Base-by-base conservation (phyloP, 2,797 vertebrate genomes). In the Poeciliopsis turneri region DNA sequence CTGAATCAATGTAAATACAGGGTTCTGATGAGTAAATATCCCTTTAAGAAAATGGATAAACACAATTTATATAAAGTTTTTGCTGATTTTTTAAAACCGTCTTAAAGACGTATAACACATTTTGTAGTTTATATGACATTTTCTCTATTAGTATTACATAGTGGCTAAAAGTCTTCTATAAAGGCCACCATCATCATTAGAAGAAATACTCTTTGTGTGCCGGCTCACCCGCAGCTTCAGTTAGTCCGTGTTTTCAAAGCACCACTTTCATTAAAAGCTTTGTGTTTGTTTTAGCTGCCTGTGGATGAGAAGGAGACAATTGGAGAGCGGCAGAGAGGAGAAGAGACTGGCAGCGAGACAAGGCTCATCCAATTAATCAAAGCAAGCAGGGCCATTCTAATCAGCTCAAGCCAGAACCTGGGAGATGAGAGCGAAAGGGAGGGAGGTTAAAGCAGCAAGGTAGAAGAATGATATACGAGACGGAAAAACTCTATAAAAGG, bases 341-440 rank as follows among this genome's bases (percentile, higher is more conserved):
- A 76, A 75, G 74, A 73, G 76, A 71, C 69, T 84, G 89, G 78
- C 92, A 83, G 12, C 0, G 75, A 81, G 79, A 89, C 82, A 81
- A 90, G 79, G 87, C 75, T 89, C 90, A 87, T 92, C 87, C 87
- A 92, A 91, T 93, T 92, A 91, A 94, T 92, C 90, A 93, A 88
- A 85, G 84, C 82, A 77, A 89, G 87, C 89, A 79, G 72, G 59
- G 77, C 86, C 84, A 87, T 85, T 93, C 89, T 89, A 92, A 94
- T 94, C 92, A 93, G 83, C 84, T 84, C 79, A 88, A 88, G 84
- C 78, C 80, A 82, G 81, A 64, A 78, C 73, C 74, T 76, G 15
- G 75, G 84, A 83, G 78, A 72, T 3, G 16, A 46, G 77, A 73
- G 76, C 79, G 78, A 77, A 79, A 71, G 64, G 39, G 64, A 64